Conservation (phyloP, 2,888 invertebrate species). For the Leptogaster cylindrica region DNA sequence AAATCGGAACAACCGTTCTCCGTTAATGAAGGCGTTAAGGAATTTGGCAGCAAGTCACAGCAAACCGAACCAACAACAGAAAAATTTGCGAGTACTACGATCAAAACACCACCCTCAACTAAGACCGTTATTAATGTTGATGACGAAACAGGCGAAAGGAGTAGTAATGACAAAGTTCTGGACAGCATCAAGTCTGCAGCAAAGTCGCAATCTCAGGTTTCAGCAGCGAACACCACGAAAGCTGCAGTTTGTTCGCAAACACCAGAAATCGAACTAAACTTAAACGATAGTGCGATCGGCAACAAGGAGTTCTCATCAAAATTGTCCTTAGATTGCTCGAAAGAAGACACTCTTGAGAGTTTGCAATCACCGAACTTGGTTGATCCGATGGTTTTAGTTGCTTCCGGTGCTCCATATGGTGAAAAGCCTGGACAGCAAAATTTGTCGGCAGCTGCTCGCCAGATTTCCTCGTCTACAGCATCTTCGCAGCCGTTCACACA, state of each 20-base stretch:
- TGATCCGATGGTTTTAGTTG: no score
- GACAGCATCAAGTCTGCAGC: no score
- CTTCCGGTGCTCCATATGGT: no score
- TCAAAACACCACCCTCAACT: not conserved
- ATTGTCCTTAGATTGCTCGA: slow-evolving; percentile 17
- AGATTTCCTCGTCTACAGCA: not conserved
- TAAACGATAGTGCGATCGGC: slow-evolving; percentile 1
- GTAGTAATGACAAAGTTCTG: not conserved
- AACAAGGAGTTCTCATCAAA: slow-evolving; percentile 32
- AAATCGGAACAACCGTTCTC: no score
- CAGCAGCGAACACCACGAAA: not conserved
- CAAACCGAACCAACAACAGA: not conserved
- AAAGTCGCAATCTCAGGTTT: not conserved
- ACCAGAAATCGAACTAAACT: slow-evolving; percentile 37
- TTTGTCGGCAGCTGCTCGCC: not conserved
- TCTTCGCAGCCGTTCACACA: not conserved
- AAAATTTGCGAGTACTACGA: not conserved
- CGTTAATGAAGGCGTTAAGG: no score
- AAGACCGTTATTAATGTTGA: not conserved
- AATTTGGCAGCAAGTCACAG: not conserved
- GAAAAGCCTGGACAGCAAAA: no score
- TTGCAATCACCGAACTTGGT: not conserved
- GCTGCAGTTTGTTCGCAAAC: not conserved
- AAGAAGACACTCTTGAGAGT: not conserved
- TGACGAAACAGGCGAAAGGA: no score